Base-by-base conservation (phyloP, 1,140 invertebrate species). In the Popillia japonica region DNA sequence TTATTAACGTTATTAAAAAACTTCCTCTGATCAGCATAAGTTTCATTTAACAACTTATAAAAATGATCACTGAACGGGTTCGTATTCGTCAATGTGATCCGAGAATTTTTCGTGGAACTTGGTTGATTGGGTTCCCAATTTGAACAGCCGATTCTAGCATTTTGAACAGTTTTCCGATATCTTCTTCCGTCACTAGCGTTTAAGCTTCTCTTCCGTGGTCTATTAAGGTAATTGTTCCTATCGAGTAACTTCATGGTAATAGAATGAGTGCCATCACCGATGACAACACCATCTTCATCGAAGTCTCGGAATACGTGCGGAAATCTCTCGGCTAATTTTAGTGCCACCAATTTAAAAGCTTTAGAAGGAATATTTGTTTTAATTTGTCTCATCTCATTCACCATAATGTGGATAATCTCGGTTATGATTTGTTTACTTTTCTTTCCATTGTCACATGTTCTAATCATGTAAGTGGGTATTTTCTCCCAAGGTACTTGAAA, bases 151-250 rank as follows among this genome's bases (percentile, higher is more conserved):
- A 40, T 44, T 22, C 40, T 75, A 22, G 73, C 73, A 40, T 40
- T 44, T 10, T 22, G 40, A 22, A 41, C 20, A 4, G 8, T 75
- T 40, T 17, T 75, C 6, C 48, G 48, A 55, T 55, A 55, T 75
- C 40, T 41, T 41, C 40, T 75, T 0, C 23, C 14, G 10, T 27
- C 23, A 20, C 9, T 41, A 2, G 34, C 73, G 27, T 41, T 42
- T 22, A 44, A 11, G 72, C n/a, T 17, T 59, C 72, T 78, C n/a
- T 78, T 78, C 9, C 55, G 77, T 7, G 77, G 44, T 40, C 73
- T 75, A 34, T 64, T 78, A 55, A 78, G 55, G 68, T 78, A 78
- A 34, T 22, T 64, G 68, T 74, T 64, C 41, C 77, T 55, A 40
- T 78, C 77, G 11, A 75, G 48, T 10, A 78, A 40, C 64, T 78